Evolutionary conservation across 2,113 vertebrate species (phyloP).

Genomic region (Phainopepla nitens): DNA sequence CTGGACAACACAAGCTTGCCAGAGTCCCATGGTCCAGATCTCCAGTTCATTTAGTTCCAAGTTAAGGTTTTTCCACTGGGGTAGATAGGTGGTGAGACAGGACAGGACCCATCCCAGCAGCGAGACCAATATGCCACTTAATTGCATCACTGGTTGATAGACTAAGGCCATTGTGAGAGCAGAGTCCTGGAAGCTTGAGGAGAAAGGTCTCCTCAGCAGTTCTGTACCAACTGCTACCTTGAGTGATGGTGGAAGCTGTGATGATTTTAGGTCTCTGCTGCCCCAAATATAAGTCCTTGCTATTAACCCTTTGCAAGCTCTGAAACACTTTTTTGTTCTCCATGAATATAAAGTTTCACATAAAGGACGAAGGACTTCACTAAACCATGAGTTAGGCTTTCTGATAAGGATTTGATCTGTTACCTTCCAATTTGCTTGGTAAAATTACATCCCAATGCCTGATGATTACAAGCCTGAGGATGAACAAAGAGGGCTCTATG

Average conservation of each 20-base stretch:
- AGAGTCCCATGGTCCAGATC: slow-evolving; percentile 90
- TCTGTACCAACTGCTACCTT: slow-evolving; percentile 21
- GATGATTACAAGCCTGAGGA: slow-evolving; percentile 74
- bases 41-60: slow-evolving; percentile 91
- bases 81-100: slow-evolving; percentile 84
- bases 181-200: background rate
- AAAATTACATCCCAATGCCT: slow-evolving; percentile 81
- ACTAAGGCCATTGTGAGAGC: slow-evolving; percentile 59
- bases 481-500: slow-evolving; percentile 84
- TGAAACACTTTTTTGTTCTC: slow-evolving; percentile 77
- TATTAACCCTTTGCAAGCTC: slow-evolving; percentile 67
- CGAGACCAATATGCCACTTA: slow-evolving; percentile 79
- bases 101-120: slow-evolving; percentile 85
- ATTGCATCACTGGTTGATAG: slow-evolving; percentile 70
- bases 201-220: background rate
- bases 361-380: slow-evolving; percentile 72
- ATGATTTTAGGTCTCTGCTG: slow-evolving; percentile 36
- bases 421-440: slow-evolving; percentile 81
- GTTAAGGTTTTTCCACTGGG: slow-evolving; percentile 92
- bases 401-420: slow-evolving; percentile 81
- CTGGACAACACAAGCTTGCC: slow-evolving; percentile 88
- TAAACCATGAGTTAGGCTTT: slow-evolving; percentile 74
- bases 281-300: slow-evolving; percentile 71
- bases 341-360: slow-evolving; percentile 72
- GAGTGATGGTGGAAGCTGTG: slow-evolving; percentile 26